phyloP scores from a whole-genome alignment of 37 sponge, comb jelly and placozoan species.

The Diacarnus erythraeanus region DNA sequence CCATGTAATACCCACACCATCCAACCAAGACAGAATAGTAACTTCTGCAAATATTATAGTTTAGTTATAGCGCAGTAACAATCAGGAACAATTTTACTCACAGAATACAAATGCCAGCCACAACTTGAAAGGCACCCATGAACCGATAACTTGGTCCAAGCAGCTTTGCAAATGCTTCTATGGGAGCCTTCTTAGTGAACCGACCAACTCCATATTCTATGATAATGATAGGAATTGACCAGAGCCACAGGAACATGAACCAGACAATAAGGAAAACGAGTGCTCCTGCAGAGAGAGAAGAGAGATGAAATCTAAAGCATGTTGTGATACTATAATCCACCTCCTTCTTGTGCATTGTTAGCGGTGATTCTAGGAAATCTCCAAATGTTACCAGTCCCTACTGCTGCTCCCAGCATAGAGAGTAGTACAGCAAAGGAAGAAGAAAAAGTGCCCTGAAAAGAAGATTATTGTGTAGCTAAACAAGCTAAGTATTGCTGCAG shows the following conservation, averaged over 20 bases:
- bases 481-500: neutral
- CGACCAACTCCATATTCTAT: conserved; percentile 83
- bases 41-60: conserved; percentile 49
- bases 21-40: conserved; percentile 84
- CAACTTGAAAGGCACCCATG: conserved; percentile 66
- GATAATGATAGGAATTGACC: conserved; percentile 82
- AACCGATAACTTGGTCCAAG: conserved; percentile 74
- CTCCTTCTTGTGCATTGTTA: conserved; percentile 67
- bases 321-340: too few species aligned
- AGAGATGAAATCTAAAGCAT: neutral
- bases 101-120: conserved; percentile 52
- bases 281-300: conserved; percentile 47
- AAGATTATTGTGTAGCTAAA: neutral
- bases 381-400: conserved; percentile 90
- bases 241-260: conserved; percentile 75
- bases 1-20: conserved; percentile 81
- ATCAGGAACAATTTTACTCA: conserved; percentile 19
- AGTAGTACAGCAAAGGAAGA: conserved; percentile 65
- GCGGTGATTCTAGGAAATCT: conserved; percentile 81
- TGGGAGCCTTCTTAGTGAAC: conserved; percentile 60
- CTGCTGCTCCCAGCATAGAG: conserved; percentile 67
- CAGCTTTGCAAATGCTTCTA: conserved; percentile 58
- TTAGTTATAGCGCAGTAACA: too few species aligned
- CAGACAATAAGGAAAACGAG: conserved; percentile 80
- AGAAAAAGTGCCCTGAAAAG: conserved; percentile 52